phyloP scores from a whole-genome alignment of 2,888 invertebrate species.

The Lingula anatina region DNA sequence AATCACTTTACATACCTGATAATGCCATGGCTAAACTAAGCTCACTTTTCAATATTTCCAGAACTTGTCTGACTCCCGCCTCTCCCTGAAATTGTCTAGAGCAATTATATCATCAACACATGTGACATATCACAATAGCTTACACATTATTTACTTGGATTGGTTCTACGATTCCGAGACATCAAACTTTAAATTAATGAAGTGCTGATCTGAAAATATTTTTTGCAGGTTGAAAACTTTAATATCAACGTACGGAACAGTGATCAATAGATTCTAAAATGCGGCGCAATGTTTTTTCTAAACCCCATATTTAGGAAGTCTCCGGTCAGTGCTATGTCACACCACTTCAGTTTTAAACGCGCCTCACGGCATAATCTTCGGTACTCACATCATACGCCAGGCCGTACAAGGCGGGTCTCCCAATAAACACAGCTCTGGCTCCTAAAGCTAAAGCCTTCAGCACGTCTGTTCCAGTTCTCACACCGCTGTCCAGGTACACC shows the following conservation, averaged over 20 bases:
- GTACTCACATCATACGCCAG: conserved; percentile 61
- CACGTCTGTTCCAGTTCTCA: conserved; percentile 78
- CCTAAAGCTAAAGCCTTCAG: conserved; percentile 87
- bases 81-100: conserved; percentile 68
- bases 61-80: conserved; percentile 68
- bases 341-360: too few species aligned
- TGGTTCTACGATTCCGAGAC: too few species aligned
- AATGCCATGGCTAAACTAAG: conserved; percentile 71
- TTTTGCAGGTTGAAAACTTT: neutral
- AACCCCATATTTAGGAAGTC: too few species aligned
- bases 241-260: neutral
- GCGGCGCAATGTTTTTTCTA: too few species aligned
- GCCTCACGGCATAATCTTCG: too few species aligned
- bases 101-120: too few species aligned
- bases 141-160: too few species aligned
- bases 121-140: too few species aligned
- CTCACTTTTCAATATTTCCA: conserved; percentile 70
- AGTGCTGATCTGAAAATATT: too few species aligned
- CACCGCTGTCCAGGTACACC: conserved; percentile 83
- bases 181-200: too few species aligned
- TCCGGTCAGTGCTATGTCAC: too few species aligned
- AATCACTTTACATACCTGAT: too few species aligned
- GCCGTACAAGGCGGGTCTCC: conserved; percentile 82
- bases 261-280: neutral
- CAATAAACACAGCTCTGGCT: conserved; percentile 84